phyloP scores from a whole-genome alignment of 2,797 vertebrate genomes.

The Synanceia verrucosa region DNA sequence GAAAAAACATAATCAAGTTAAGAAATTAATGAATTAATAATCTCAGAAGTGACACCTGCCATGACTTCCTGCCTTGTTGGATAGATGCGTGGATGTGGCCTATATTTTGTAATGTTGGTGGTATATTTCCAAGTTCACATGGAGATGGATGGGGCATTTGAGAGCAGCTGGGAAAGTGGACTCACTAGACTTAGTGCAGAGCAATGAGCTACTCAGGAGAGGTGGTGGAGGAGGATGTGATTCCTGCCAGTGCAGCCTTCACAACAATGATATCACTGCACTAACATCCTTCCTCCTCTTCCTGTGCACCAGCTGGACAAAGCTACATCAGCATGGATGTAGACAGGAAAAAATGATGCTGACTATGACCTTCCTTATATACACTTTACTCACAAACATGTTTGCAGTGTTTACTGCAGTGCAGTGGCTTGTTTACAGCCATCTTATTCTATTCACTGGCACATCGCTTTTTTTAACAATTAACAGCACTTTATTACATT shows the following conservation, averaged over 20 bases:
- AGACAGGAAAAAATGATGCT: slow-evolving; percentile 36
- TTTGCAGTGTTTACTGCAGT: too few species aligned
- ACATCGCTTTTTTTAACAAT: background rate
- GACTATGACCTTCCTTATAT: slow-evolving; percentile 37
- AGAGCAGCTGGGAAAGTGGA: slow-evolving; percentile 62
- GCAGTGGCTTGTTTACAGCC: too few species aligned
- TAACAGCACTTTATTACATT: background rate
- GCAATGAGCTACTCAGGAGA: slow-evolving; percentile 47
- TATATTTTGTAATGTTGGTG: slow-evolving; percentile 20
- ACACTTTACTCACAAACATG: slow-evolving; percentile 9
- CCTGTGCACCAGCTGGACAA: slow-evolving; percentile 68
- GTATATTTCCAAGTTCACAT: slow-evolving; percentile 33
- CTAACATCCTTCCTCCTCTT: slow-evolving; percentile 69
- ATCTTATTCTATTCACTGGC: background rate
- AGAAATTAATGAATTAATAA: background rate
- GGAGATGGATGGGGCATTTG: slow-evolving; percentile 24
- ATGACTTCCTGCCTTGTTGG: background rate
- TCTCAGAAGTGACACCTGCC: background rate
- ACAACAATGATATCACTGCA: slow-evolving; percentile 77
- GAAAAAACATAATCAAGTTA: background rate
- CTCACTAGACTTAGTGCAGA: slow-evolving; percentile 38
- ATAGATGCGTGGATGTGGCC: background rate
- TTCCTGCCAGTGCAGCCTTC: slow-evolving; percentile 67
- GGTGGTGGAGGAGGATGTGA: slow-evolving; percentile 66
- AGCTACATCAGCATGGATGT: slow-evolving; percentile 42